A percentile compares a stretch with the other conserved stretches of the same genome.
phyloP scores from a whole-genome alignment of 2,888 invertebrate genomes.

The Rhamnusium bicolor region DNA sequence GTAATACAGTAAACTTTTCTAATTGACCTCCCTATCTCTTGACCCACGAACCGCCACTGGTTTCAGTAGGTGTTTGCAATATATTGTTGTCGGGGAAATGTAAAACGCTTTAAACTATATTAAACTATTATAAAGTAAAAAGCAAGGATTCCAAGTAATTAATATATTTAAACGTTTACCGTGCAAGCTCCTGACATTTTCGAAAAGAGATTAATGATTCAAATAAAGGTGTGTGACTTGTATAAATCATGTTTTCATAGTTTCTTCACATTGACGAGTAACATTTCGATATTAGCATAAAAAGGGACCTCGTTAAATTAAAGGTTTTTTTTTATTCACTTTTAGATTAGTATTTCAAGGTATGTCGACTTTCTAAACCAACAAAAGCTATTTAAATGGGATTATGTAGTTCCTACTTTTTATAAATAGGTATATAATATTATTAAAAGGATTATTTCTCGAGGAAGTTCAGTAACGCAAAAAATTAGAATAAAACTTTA shows the following conservation, averaged over 20 bases:
- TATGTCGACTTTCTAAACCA: not conserved
- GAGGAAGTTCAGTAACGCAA: too few relatives aligned
- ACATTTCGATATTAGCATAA: not conserved
- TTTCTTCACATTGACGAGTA: not conserved
- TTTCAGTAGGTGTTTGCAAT: too few relatives aligned
- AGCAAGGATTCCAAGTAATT: not conserved
- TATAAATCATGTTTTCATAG: constrained; percentile 10
- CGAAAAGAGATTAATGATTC: constrained; percentile 17
- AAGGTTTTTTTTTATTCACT: not conserved
- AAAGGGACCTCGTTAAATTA: not conserved
- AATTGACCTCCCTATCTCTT: too few relatives aligned
- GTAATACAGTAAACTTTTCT: too few relatives aligned
- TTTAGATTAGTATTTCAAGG: not conserved
- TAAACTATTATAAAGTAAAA: too few relatives aligned
- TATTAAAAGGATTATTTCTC: too few relatives aligned
- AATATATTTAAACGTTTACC: not conserved
- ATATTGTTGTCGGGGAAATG: too few relatives aligned
- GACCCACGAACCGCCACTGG: too few relatives aligned
- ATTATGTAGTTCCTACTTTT: too few relatives aligned
- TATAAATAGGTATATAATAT: too few relatives aligned
- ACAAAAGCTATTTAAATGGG: not conserved
- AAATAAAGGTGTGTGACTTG: constrained; percentile 11
- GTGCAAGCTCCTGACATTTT: constrained; percentile 4
- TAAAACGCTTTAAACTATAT: too few relatives aligned
- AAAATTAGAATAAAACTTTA: too few relatives aligned